Evolutionary conservation across 2,797 vertebrate genomes (phyloP), one percentile per base, ranked within the genome.

Genomic region (Helicolenus hilgendorfi): DNA sequence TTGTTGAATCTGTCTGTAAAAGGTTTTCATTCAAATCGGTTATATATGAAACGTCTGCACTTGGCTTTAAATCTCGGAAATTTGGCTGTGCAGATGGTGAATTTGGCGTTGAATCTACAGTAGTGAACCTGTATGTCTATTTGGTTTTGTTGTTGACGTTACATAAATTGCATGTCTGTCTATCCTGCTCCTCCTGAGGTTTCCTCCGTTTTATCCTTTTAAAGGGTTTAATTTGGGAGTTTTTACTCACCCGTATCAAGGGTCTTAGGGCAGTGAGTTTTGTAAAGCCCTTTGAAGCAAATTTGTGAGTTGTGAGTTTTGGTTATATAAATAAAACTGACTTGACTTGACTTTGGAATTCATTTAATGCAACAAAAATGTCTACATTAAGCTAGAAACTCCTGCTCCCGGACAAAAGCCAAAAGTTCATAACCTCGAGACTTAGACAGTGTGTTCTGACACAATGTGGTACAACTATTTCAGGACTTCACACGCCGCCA

Each of bases 401-500:
- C 27, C 33, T 60, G 36, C 76, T 68, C 24, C 3, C 2, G 11
- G 45, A 72, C 24, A 53, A 38, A 81, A 65, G 33, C 24, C 60
- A 77, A 31, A 41, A 76, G 72, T 75, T 49, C 31, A 84, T 11
- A 68, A 76, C 80, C 67, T 20, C 14, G 29, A 77, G 27, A 41
- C 49, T 20, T 20, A 55, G 72, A 49, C 56, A 38, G 26, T 7
- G 67, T 79, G 81, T 71, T 27, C 72, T 24, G 69, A 85, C 77
- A 72, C 60, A 1, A 2, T 68, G 65, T 33, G 72, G 15, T 56
- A 14, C n/a, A 15, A 89, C 41, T 80, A 71, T 89, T 91, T 89
- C 65, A 65, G 74, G 84, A 27, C 81, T 74, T 60, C 59, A n/a
- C 77, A 59, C 20, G 59, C 29, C 71, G 91, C 90, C 91, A 89